Base-by-base conservation (phyloP, 2,113 vertebrate genomes). In the Myrmophylax atrothorax region DNA sequence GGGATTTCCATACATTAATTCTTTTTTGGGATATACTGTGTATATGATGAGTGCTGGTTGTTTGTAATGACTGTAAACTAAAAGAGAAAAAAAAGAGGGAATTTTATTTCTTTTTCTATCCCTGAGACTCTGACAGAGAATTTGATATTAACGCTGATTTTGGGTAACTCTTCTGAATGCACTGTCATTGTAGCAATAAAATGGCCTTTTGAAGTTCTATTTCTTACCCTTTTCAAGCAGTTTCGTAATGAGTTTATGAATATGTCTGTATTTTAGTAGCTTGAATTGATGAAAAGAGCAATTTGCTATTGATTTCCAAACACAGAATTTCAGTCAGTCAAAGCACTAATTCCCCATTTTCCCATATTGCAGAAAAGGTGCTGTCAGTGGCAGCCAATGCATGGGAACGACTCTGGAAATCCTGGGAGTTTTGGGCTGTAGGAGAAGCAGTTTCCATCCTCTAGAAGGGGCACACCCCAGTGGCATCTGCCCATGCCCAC, bases 301-400 rank as follows among this genome's bases (percentile, higher is more conserved):
- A 79, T 92, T 92, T 69, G 14, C 9, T 62, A 53, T 72, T 80
- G 72, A 80, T 93, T 95, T 89, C 50, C 59, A 77, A n/a, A 38
- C 31, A 24, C 0, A 49, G 55, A 35, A 77, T 16, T 55, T 52
- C 55, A 64, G 58, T 13, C 56, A 79, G 25, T 68, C 63, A 73
- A 82, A 49, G 59, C 87, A 55, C 9, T 52, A 68, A 68, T 68
- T 85, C 25, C 28, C 22, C 38, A 16, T 16, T 64, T 83, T 14
- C 11, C 68, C 49, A 19, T 4, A 58, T 52, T 35, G 53, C 24
- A 73, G 66, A 38, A 84, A 87, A 62, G 46, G 40, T 89, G 16
- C 26, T 77, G 26, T 69, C 53, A 52, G 40, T 35, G 24, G 49
- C 53, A 84, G 55, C 13, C 44, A 80, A 5, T 33, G 60, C 58